Conservation (phyloP, 64 coral and sea anemone genomes). For the Acropora yongei region DNA sequence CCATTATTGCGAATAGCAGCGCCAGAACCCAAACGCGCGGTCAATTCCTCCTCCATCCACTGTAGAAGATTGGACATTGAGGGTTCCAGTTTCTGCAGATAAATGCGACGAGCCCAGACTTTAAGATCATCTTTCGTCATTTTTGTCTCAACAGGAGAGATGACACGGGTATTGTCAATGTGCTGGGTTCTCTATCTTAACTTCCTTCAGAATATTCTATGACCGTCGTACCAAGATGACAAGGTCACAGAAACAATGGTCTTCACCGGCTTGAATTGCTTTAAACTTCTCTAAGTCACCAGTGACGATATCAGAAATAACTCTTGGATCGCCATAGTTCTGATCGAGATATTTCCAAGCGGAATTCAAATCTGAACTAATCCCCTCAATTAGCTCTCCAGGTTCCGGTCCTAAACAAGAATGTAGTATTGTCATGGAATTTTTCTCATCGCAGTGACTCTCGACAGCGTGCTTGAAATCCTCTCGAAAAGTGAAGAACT, state of each 20-base stretch:
- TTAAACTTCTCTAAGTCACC: conserved; percentile 67
- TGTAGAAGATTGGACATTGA: conserved; percentile 51
- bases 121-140: too few relatives aligned
- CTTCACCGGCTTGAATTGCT: conserved; percentile 51
- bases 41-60: conserved; percentile 70
- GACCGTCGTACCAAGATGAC: conserved; percentile 71
- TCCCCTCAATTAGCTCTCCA: conserved; percentile 63
- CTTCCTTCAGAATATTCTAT: conserved; percentile 74
- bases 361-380: conserved; percentile 59
- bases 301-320: conserved; percentile 73
- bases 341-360: conserved; percentile 79
- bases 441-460: conserved; percentile 48
- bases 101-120: conserved; percentile 36
- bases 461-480: conserved; percentile 76
- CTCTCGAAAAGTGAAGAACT: conserved; percentile 74
- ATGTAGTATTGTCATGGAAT: conserved; percentile 63
- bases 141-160: too few relatives aligned
- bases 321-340: conserved; percentile 68
- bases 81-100: conserved; percentile 52
- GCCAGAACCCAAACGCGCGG: conserved; percentile 54
- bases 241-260: conserved; percentile 71
- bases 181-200: conserved; percentile 67
- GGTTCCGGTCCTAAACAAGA: conserved; percentile 64
- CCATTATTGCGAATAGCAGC: conserved; percentile 64
- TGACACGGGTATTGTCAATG: conserved; percentile 28